A percentile compares a stretch with the other conserved stretches of the same genome.
phyloP scores from a whole-genome alignment of 2,113 vertebrate genomes.

The Lycaon pictus region DNA sequence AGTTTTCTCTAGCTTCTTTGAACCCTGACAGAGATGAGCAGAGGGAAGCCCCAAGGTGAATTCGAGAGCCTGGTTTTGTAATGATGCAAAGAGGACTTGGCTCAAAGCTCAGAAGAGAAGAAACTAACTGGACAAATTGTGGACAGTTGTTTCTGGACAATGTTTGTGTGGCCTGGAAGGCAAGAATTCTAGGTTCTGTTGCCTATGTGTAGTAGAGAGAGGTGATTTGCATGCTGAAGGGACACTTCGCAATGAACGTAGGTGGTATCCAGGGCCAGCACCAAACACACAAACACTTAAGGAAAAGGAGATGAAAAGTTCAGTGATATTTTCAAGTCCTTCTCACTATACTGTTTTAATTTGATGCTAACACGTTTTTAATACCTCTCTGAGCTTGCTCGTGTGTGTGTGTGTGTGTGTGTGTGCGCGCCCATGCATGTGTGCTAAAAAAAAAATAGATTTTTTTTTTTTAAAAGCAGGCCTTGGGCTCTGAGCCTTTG shows the following conservation, averaged over 20 bases:
- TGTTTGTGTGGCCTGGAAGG: neutral
- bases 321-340: slow-evolving; percentile 13
- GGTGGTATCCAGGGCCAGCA: neutral
- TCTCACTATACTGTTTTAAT: slow-evolving; percentile 20
- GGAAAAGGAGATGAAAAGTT: neutral
- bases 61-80: neutral
- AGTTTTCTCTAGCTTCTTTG: neutral
- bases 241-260: rapidly evolving
- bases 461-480: slow-evolving; percentile 65
- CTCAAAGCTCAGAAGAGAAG: neutral
- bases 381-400: slow-evolving; percentile 26
- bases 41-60: neutral
- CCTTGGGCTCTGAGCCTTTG: slow-evolving; percentile 83
- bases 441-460: neutral
- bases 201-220: neutral
- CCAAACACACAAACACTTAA: neutral
- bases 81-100: neutral
- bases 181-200: neutral
- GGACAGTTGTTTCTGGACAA: neutral
- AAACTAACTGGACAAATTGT: neutral
- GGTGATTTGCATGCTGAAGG: neutral
- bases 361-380: slow-evolving; percentile 30
- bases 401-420: neutral
- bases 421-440: neutral
- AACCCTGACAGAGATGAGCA: neutral